Evolutionary conservation across 2,797 vertebrate genomes (phyloP).

Genomic region (Pteronotus mesoamericanus): DNA sequence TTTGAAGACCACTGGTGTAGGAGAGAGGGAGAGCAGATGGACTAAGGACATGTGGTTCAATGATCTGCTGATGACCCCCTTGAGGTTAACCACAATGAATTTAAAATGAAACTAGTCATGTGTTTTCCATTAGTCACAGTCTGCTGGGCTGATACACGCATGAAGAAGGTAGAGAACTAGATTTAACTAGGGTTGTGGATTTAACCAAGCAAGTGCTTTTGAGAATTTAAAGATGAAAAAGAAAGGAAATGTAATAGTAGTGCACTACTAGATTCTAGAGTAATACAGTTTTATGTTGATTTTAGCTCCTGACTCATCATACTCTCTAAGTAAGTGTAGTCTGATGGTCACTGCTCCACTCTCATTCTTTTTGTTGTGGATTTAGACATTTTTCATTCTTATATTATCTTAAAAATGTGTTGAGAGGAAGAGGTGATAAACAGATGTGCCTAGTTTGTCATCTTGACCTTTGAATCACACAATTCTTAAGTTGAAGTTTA

Average conservation of each 20-base stretch:
- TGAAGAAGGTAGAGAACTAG: neutral
- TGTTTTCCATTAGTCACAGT: neutral
- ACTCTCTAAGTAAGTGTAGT: neutral
- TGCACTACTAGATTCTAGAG: neutral
- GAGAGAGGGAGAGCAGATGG: neutral
- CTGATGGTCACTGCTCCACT: neutral
- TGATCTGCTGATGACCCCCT: neutral
- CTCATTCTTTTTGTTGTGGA: neutral
- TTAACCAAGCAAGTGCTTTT: neutral
- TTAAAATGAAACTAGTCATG: neutral
- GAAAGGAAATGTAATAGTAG: neutral
- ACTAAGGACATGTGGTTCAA: neutral
- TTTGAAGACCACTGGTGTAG: neutral
- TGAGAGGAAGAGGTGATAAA: neutral
- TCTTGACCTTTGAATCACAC: neutral
- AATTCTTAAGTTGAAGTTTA: neutral
- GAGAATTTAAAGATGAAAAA: conserved; percentile 31
- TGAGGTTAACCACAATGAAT: neutral
- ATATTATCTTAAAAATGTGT: neutral
- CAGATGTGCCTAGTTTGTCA: neutral
- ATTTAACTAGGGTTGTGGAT: neutral
- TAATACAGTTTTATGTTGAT: neutral
- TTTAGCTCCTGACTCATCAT: neutral
- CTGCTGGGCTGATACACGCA: neutral
- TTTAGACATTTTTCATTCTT: neutral